Percentiles rank a stretch among this genome's conserved stretches.
phyloP scores from a whole-genome alignment of 2,113 vertebrate genomes.

The Neomonachus schauinslandi region DNA sequence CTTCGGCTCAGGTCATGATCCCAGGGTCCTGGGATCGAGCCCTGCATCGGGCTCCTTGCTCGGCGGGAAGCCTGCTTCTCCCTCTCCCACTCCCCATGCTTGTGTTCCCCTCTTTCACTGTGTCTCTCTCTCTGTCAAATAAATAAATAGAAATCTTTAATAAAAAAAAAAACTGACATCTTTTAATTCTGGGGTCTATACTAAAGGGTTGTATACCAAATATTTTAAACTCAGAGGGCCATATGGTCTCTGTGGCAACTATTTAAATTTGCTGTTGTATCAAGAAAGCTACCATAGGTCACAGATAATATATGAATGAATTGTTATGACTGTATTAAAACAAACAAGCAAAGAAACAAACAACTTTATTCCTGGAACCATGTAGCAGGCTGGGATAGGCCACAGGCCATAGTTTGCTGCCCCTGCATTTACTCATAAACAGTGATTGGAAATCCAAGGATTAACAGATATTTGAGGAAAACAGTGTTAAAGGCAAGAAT shows the following conservation, averaged over 20 bases:
- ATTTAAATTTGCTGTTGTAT: neutral
- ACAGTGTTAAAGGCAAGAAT: neutral
- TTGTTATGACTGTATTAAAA: accelerated
- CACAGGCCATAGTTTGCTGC: neutral
- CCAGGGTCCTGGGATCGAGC: too few species aligned
- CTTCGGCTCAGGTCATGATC: too few species aligned
- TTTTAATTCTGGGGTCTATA: neutral
- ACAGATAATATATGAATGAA: neutral
- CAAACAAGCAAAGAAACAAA: neutral
- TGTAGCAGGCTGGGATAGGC: too few species aligned
- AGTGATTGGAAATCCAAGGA: neutral
- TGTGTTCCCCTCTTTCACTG: too few species aligned
- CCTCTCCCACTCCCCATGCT: too few species aligned
- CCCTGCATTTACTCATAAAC: neutral
- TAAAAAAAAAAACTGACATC: neutral
- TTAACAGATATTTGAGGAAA: neutral
- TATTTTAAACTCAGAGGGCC: neutral
- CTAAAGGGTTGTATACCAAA: neutral
- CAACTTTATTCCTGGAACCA: neutral
- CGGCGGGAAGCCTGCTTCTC: too few species aligned
- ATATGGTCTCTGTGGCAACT: neutral
- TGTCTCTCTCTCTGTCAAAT: too few species aligned
- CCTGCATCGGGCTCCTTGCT: too few species aligned
- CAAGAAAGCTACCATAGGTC: neutral
- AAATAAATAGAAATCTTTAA: too few species aligned